Evolutionary conservation across 2,797 vertebrate genomes (phyloP).

Genomic region (Pseudocheirus occidentalis): DNA sequence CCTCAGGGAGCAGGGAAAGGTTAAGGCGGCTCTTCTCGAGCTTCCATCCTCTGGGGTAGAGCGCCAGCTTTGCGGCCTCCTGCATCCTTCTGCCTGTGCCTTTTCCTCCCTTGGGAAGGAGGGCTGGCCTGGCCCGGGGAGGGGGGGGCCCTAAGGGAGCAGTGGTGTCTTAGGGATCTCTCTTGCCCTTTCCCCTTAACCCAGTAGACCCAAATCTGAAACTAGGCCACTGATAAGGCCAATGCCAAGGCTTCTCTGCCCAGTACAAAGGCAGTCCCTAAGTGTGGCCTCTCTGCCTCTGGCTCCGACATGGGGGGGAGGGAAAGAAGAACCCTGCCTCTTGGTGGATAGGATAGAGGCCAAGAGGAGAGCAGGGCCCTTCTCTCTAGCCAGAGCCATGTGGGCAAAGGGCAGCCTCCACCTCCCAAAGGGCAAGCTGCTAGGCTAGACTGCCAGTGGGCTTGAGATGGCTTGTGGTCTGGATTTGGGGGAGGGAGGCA

Average conservation of each 20-base stretch:
- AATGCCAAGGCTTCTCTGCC: neutral
- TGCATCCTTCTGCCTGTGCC: neutral
- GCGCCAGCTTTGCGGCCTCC: slow-evolving; percentile 34
- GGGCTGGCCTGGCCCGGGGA: neutral
- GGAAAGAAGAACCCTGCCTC: neutral
- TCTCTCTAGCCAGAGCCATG: neutral
- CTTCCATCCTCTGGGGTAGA: slow-evolving; percentile 25
- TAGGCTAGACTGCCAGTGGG: neutral
- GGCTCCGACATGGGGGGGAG: neutral
- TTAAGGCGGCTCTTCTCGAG: slow-evolving; percentile 51
- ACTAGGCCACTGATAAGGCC: slow-evolving; percentile 28
- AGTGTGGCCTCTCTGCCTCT: slow-evolving; percentile 12
- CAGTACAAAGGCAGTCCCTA: neutral
- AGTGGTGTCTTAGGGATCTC: slow-evolving; percentile 37
- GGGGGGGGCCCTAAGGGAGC: neutral
- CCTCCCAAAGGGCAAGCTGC: neutral
- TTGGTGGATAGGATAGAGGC: slow-evolving; percentile 17
- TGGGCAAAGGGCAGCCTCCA: neutral
- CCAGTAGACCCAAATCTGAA: slow-evolving; percentile 9
- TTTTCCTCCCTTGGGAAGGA: slow-evolving; percentile 1
- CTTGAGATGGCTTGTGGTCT: neutral
- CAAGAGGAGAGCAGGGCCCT: neutral
- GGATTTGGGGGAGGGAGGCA: neutral
- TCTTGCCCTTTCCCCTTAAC: slow-evolving; percentile 56
- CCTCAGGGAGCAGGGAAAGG: slow-evolving; percentile 74